Conservation (phyloP, 2,113 vertebrate species). For the Rhabdomys dilectus region DNA sequence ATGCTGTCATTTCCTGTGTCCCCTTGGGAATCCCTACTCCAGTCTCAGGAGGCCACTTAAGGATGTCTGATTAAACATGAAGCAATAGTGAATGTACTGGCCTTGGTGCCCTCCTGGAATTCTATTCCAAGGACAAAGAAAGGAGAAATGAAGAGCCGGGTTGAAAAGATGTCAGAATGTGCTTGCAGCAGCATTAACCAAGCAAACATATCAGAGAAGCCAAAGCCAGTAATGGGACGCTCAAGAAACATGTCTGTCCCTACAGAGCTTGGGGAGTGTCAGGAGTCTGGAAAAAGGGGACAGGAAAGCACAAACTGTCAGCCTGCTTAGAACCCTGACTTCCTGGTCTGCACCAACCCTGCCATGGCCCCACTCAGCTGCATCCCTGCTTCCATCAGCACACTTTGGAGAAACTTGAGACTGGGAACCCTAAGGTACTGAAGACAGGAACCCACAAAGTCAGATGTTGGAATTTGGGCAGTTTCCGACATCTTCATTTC, state of each 20-base stretch:
- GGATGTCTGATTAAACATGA: not conserved
- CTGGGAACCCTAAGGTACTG: not conserved
- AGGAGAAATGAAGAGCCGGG: not conserved
- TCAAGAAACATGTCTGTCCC: not conserved
- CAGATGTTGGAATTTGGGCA: not conserved
- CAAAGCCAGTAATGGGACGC: not conserved
- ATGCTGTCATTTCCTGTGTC: not conserved
- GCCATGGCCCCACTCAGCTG: not conserved
- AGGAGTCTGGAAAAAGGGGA: not conserved
- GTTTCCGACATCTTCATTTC: not conserved
- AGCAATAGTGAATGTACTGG: not conserved
- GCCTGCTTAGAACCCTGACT: not conserved
- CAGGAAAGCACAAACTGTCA: not conserved
- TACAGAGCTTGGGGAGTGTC: not conserved
- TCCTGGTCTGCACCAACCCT: not conserved
- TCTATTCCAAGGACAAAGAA: not conserved
- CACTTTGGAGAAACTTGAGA: not conserved
- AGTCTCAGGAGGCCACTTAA: not conserved
- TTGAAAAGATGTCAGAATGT: not conserved
- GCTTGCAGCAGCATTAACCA: not conserved
- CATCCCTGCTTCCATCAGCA: not conserved
- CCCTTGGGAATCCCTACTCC: not conserved
- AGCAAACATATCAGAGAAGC: not conserved
- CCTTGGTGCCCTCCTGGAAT: not conserved
- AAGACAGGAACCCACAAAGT: not conserved